phyloP scores from a whole-genome alignment of 2,888 invertebrate species.

The Hypomecis atomaria region DNA sequence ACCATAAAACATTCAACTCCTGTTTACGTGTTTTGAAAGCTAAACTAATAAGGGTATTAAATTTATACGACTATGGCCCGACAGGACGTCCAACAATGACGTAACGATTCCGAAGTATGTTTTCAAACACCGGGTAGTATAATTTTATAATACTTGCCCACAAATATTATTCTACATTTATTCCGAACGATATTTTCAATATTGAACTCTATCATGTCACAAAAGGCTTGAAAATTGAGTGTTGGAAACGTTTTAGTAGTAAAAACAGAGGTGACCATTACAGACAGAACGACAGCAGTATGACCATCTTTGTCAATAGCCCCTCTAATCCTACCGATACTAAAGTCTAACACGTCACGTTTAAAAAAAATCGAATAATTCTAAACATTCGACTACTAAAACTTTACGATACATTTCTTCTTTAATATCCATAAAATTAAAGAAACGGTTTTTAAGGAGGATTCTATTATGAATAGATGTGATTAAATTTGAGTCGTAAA shows the following conservation, averaged over 20 bases:
- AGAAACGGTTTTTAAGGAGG: slow-evolving; percentile 52
- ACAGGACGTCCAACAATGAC: slow-evolving; percentile 66
- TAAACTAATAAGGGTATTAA: slow-evolving; percentile 75
- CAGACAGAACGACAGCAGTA: slow-evolving; percentile 48
- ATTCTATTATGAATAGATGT: slow-evolving; percentile 55
- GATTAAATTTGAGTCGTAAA: slow-evolving; percentile 67
- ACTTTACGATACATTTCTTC: slow-evolving; percentile 65
- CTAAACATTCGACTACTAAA: slow-evolving; percentile 56
- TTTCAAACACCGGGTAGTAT: slow-evolving; percentile 74
- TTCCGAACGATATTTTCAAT: slow-evolving; percentile 27
- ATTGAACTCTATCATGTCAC: slow-evolving; percentile 36
- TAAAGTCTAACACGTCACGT: slow-evolving; percentile 59
- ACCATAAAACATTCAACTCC: slow-evolving; percentile 64
- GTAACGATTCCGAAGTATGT: slow-evolving; percentile 67
- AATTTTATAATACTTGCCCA: slow-evolving; percentile 69
- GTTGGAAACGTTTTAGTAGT: slow-evolving; percentile 1
- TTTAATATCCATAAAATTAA: slow-evolving; percentile 67
- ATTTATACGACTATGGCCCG: slow-evolving; percentile 67
- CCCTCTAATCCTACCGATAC: slow-evolving; percentile 62
- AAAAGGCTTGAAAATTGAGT: not conserved
- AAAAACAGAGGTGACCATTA: slow-evolving; percentile 39
- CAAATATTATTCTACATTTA: slow-evolving; percentile 48
- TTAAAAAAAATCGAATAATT: slow-evolving; percentile 40
- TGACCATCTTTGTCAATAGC: slow-evolving; percentile 58
- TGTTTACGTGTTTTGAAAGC: slow-evolving; percentile 71